Conservation (phyloP, 2,888 invertebrate genomes). For the Mayetiola destructor region DNA sequence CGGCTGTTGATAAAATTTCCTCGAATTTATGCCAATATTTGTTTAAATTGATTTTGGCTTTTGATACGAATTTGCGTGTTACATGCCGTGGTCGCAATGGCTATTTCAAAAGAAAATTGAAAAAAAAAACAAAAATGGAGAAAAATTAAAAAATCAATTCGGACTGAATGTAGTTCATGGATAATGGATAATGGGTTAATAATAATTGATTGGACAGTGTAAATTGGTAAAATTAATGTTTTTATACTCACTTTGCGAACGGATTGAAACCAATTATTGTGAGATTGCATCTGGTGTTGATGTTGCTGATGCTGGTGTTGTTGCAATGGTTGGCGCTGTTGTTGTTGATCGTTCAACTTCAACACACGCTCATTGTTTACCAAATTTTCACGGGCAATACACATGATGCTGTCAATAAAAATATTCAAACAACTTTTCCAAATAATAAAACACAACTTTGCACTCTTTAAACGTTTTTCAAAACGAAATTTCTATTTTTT, state of each 20-base stretch:
- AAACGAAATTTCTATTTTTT: too few relatives aligned
- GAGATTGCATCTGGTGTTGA: background rate
- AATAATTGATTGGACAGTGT: background rate
- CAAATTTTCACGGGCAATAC: conserved; percentile 10
- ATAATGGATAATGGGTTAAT: background rate
- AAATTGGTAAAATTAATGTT: too few relatives aligned
- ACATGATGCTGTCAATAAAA: too few relatives aligned
- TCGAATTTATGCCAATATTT: conserved; percentile 19
- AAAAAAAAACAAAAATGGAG: background rate
- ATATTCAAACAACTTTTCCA: too few relatives aligned
- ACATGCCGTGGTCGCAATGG: conserved; percentile 17
- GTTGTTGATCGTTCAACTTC: background rate
- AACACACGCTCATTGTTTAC: conserved; percentile 1
- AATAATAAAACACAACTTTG: too few relatives aligned
- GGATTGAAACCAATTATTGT: conserved; percentile 8
- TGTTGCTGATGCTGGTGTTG: background rate
- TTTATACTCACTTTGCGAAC: conserved; percentile 7
- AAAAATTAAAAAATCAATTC: background rate
- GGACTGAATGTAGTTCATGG: background rate
- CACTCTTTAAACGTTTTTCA: too few relatives aligned
- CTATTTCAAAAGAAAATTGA: conserved; percentile 11
- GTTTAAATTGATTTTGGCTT: conserved; percentile 19
- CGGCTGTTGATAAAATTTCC: conserved; percentile 12
- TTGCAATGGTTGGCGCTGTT: background rate
- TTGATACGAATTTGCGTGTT: conserved; percentile 17